These are phyloP conservation scores for Acrobasis suavella DNA, from an alignment of 2,888 invertebrate genomes.

Conservation along the genomic window DNA sequence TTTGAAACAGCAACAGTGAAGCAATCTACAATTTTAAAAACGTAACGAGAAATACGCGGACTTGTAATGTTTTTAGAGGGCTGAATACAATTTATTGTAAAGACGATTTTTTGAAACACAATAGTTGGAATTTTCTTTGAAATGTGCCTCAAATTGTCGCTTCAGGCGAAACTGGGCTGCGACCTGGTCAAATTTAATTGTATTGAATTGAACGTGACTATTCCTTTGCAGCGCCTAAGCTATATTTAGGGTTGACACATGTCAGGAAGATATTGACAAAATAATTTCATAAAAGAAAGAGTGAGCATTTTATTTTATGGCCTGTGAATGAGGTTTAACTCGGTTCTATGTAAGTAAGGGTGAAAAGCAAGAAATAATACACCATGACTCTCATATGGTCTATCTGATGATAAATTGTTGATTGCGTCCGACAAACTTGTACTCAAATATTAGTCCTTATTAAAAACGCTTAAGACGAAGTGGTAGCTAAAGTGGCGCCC, in stretches of 20 bases:
- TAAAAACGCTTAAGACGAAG: too few species aligned
- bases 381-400: too few species aligned
- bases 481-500: too few species aligned
- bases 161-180: conserved; percentile 7
- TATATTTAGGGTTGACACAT: conserved; percentile 12
- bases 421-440: too few species aligned
- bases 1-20: too few species aligned
- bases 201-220: conserved; percentile 16
- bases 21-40: too few species aligned
- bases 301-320: neutral
- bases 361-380: neutral
- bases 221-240: conserved; percentile 7
- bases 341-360: neutral
- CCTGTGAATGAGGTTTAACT: neutral
- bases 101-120: neutral
- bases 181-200: conserved; percentile 18
- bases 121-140: conserved; percentile 8
- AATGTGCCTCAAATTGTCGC: conserved; percentile 14
- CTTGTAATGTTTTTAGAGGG: too few species aligned
- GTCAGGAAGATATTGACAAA: neutral
- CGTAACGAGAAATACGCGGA: too few species aligned
- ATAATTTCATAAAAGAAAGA: neutral
- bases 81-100: neutral
- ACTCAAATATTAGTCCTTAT: too few species aligned
- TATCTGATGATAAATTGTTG: too few species aligned